Evolutionary conservation across 2,113 vertebrate species (phyloP).

Genomic region (Glaucomys volans): DNA sequence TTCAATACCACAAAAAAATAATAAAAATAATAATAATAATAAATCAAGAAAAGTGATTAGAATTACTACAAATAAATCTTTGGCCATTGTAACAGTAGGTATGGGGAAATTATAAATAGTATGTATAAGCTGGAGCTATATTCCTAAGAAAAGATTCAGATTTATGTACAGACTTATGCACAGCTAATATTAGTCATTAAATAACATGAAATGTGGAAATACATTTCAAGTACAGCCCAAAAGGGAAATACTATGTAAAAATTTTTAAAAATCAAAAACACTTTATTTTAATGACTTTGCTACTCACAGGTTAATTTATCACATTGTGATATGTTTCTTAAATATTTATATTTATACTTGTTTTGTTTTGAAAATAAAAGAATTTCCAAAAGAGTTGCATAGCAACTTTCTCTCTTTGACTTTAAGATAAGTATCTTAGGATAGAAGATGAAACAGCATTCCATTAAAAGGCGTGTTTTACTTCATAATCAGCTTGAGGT

Average conservation of each 20-base stretch:
- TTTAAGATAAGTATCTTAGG: not conserved
- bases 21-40: not conserved
- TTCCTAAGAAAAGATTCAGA: not conserved
- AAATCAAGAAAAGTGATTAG: not conserved
- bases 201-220: not conserved
- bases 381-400: not conserved
- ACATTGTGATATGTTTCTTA: not conserved
- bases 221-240: not conserved
- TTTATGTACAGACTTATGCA: not conserved
- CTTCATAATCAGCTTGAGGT: not conserved
- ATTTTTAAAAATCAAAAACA: not conserved
- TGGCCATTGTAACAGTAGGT: not conserved
- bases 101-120: not conserved
- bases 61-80: not conserved
- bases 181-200: not conserved
- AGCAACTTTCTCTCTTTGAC: not conserved
- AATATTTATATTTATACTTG: not conserved
- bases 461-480: not conserved
- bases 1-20: not conserved
- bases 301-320: not conserved
- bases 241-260: not conserved
- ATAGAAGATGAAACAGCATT: not conserved
- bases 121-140: not conserved
- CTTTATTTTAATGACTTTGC: no score
- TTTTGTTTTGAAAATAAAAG: not conserved